These are phyloP conservation scores for Theodoxus fluviatilis DNA, from an alignment of 2,888 invertebrate species.

Conservation along the genomic window DNA sequence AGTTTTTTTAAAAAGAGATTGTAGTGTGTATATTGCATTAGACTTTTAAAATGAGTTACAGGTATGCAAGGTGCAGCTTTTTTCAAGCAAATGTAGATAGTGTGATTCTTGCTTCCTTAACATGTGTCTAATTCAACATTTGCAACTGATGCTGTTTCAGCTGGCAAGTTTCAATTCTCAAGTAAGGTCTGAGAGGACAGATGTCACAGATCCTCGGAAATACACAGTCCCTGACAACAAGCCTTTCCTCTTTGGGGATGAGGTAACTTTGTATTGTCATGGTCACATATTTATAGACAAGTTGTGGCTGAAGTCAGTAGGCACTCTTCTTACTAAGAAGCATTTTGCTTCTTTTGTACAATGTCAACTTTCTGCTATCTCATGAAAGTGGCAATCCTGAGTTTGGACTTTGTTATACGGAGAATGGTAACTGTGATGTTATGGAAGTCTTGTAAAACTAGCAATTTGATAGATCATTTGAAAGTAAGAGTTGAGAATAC, in stretches of 20 bases:
- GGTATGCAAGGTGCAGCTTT: too few species aligned
- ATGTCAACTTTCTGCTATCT: background rate
- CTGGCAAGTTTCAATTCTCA: constrained; percentile 82
- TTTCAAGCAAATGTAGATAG: too few species aligned
- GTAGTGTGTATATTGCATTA: background rate
- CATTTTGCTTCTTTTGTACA: background rate
- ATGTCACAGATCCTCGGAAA: constrained; percentile 54
- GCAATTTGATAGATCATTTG: too few species aligned
- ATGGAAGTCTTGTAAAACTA: too few species aligned
- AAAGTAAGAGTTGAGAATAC: too few species aligned
- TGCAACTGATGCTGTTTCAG: constrained; percentile 44
- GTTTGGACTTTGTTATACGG: background rate
- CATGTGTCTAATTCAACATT: too few species aligned
- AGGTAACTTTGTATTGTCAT: constrained; percentile 72
- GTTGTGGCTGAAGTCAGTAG: too few species aligned
- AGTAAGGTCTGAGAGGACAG: constrained; percentile 75
- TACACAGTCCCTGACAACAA: constrained; percentile 60
- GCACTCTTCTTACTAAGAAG: background rate
- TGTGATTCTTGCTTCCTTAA: too few species aligned
- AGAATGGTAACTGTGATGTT: background rate
- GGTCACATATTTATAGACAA: too few species aligned
- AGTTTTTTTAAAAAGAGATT: background rate
- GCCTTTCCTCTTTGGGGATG: constrained; percentile 76
- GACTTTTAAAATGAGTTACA: constrained; percentile 1
- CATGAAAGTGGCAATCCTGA: background rate